Evolutionary conservation across 2,888 invertebrate species (phyloP), one percentile per base, ranked within the genome.

Genomic region (Papilio protenor): DNA sequence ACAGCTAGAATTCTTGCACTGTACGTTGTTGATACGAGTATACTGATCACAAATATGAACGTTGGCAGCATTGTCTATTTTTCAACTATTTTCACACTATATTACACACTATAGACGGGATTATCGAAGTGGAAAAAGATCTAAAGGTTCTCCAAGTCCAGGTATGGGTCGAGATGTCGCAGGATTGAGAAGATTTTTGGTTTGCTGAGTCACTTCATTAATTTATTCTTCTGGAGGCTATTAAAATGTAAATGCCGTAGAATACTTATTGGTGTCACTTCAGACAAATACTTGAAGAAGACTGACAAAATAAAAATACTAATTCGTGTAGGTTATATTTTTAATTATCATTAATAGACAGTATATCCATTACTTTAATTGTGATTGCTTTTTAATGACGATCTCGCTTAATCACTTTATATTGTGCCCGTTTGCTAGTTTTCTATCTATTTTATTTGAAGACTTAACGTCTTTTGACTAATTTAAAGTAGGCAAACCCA

Each of bases 1-100:
- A 85, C 80, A 0, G 82, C 86, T 18, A 88, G 80, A 55, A 88
- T 88, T 76, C 82, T 85, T 23, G 84, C 84, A 5, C 80, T 57
- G 18, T 85, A 75, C 75, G 71, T 80, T 55, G 10, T 71, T 3
- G 74, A 18, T 47, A 73, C 16, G n/a, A n/a, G n/a, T n/a, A n/a
- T n/a, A 33, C 57, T 33, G 5, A 77, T 16, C 23, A 64, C 2
- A 52, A 55, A 55, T 61, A 64, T 52, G 3, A 72, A 45, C 23
- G 21, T 33, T 33, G 27, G 27, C 27, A 27, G 27, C 27, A 27
- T 27, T 27, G 27, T 27, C 27, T 27, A 27, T 27, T 61, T 4
- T 61, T 61, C 0, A 27, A 61, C 5, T 61, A 27, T 14, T 61
- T 27, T 61, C 59, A 59, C 59, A 59, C 59, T 21, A 59, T 23